phyloP scores from a whole-genome alignment of 30 jellyfish, hydroid and myxozoan species.

The Aurelia sp. region DNA sequence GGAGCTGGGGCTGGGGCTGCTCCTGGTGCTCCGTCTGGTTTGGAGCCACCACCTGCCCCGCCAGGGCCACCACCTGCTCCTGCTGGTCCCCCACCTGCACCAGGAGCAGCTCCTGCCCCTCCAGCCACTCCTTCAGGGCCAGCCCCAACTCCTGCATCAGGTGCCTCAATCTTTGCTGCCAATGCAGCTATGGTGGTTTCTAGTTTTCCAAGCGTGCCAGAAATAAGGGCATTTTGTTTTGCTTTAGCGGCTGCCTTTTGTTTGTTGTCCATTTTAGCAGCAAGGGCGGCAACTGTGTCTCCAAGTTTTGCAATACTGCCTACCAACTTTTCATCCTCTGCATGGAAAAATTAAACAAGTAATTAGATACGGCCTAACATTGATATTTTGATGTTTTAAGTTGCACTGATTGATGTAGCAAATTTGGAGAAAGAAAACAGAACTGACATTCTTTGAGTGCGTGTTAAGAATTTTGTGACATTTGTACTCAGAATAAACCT shows the following conservation, averaged over 20 bases:
- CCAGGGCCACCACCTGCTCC: constrained; percentile 62
- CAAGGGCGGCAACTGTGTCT: constrained; percentile 85
- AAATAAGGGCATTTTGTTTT: constrained; percentile 77
- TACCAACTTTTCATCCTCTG: constrained; percentile 76
- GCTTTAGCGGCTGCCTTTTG: constrained; percentile 83
- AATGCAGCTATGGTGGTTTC: constrained; percentile 83
- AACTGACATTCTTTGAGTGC: too few relatives aligned
- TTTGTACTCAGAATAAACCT: too few relatives aligned
- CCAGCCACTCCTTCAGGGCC: constrained; percentile 44
- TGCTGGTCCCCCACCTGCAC: constrained; percentile 48
- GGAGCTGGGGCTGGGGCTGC: constrained; percentile 21
- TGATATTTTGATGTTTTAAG: too few relatives aligned
- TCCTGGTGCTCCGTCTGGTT: constrained; percentile 26
- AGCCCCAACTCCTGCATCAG: constrained; percentile 44
- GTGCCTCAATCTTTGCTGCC: constrained; percentile 77
- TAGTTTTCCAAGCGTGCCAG: constrained; percentile 76
- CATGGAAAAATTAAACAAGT: background rate
- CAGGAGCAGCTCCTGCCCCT: constrained; percentile 62
- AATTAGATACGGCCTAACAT: background rate
- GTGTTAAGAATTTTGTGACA: too few relatives aligned
- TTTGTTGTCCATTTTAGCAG: constrained; percentile 82
- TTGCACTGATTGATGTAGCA: too few relatives aligned
- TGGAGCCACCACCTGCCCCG: constrained; percentile 25
- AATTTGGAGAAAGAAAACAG: too few relatives aligned
- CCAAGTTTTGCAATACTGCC: constrained; percentile 80